Evolutionary conservation across 2,797 vertebrate genomes (phyloP), one percentile per base, ranked within the genome.

Genomic region (Clarias fuscus): DNA sequence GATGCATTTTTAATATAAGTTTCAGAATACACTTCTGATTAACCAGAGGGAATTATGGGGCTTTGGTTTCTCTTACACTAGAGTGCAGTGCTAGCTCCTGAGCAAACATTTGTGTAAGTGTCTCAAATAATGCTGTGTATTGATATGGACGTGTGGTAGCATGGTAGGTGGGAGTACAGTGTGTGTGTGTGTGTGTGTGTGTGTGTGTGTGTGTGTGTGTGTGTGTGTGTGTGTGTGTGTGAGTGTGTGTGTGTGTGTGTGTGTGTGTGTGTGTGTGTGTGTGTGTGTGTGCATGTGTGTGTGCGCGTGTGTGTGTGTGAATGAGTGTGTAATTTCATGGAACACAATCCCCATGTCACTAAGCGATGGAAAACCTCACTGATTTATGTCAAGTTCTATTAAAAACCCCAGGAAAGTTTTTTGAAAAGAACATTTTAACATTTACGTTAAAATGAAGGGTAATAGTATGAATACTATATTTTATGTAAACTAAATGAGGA

Each of bases 1-100:
- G 85, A 76, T 90, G 88, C 87, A 91, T 91, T 88, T 91, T 90
- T 92, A 89, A 91, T 92, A 88, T 72, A 62, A 68, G 84, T 89
- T 91, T 90, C 88, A 83, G 86, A 85, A 83, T 86, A 86, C 83
- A 82, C 70, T 78, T 61, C 65, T 82, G 82, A 91, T 86, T 82
- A 85, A 80, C 80, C 64, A 67, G 87, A 78, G 83, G 84, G 86
- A 76, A 88, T 78, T 86, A 83, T 79, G 62, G 79, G 83, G 78
- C 86, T 86, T 89, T 83, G 56, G 75, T 84, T 89, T 90, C 64
- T 17, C 33, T 83, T 77, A 86, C 81, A 86, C 75, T 83, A 71
- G 43, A 88, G 76, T 81, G 85, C 73, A 85, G 48, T 53, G 77
- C 43, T 82, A 82, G 72, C 73, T 53, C 62, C 77, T 59, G 85